Evolutionary conservation across 2,797 vertebrate species (phyloP).

Genomic region (Fringilla coelebs): DNA sequence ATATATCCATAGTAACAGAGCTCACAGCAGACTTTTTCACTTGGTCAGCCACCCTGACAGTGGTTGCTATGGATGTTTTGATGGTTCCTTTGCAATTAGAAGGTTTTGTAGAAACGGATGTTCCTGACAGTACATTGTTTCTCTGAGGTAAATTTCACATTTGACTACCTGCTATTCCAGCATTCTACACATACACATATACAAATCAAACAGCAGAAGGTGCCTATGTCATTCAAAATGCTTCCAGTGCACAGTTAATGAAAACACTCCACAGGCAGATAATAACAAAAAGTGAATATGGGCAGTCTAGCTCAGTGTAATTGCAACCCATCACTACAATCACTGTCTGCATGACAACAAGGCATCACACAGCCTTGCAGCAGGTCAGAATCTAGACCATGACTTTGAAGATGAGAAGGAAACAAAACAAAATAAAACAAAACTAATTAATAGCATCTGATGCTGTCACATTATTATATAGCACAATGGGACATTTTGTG

Average conservation of each 20-base stretch:
- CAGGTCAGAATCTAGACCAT: background rate
- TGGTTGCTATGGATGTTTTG: constrained; percentile 51
- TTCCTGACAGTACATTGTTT: constrained; percentile 1
- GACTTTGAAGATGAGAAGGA: background rate
- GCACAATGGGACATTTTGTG: background rate
- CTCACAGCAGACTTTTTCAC: constrained; percentile 39
- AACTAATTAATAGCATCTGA: background rate
- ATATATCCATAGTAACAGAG: constrained; percentile 64
- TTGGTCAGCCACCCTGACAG: constrained; percentile 30
- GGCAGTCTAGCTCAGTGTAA: constrained; percentile 15
- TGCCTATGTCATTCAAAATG: constrained; percentile 44
- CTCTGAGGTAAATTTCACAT: constrained; percentile 26
- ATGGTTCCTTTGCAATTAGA: constrained; percentile 55
- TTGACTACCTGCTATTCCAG: background rate
- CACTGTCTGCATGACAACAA: constrained; percentile 6
- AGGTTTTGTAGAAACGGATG: constrained; percentile 30
- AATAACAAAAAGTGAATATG: constrained; percentile 36
- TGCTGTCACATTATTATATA: background rate
- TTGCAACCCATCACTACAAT: constrained; percentile 26
- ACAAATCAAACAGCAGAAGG: constrained; percentile 47
- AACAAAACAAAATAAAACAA: background rate
- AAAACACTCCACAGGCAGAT: constrained; percentile 49
- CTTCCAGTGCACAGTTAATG: constrained; percentile 32
- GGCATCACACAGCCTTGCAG: background rate
- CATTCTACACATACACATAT: background rate